phyloP scores from a whole-genome alignment of 2,888 invertebrate species.

The Theretra japonica region DNA sequence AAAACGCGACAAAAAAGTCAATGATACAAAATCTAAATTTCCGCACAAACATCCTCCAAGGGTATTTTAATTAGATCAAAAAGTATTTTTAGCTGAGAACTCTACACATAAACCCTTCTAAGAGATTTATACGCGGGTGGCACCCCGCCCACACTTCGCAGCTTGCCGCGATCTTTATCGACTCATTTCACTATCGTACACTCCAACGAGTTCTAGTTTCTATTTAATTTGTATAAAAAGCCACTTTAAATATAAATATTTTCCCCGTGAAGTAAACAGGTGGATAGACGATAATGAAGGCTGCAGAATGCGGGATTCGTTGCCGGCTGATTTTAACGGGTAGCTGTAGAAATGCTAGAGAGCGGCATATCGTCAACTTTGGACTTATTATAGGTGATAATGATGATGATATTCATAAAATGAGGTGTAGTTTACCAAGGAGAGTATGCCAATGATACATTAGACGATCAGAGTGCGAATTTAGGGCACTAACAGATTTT shows the following conservation, averaged over 20 bases:
- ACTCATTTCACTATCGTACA: conserved; percentile 4
- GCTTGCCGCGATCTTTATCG: conserved; percentile 5
- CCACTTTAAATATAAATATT: background rate
- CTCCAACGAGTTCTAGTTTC: background rate
- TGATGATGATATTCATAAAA: too few relatives aligned
- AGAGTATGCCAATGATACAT: too few relatives aligned
- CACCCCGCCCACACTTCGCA: background rate
- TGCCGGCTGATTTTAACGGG: too few relatives aligned
- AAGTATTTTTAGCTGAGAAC: background rate
- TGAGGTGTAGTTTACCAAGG: too few relatives aligned
- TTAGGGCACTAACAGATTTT: too few relatives aligned
- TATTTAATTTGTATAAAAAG: conserved; percentile 2
- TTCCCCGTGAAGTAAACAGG: too few relatives aligned
- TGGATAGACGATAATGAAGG: too few relatives aligned
- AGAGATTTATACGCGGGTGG: conserved; percentile 14
- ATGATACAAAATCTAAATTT: background rate
- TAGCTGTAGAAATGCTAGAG: too few relatives aligned
- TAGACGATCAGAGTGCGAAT: too few relatives aligned
- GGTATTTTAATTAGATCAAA: background rate
- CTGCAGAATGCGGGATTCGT: too few relatives aligned
- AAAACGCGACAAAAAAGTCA: background rate
- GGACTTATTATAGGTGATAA: too few relatives aligned
- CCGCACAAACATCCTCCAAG: background rate
- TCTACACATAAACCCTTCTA: conserved; percentile 8
- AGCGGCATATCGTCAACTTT: too few relatives aligned